Conservation (phyloP, 2,888 invertebrate genomes). For the Masnerella sp. region DNA sequence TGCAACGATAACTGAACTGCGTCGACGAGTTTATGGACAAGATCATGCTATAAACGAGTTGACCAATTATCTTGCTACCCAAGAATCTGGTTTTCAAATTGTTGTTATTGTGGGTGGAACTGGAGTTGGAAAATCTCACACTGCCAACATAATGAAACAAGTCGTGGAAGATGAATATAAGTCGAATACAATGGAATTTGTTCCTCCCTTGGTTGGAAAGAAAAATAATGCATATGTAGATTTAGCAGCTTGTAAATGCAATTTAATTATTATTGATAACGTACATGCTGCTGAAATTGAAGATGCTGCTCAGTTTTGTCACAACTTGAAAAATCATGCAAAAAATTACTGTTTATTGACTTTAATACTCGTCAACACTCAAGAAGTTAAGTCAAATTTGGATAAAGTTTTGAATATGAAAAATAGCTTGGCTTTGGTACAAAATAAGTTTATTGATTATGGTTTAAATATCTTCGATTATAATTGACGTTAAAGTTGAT, state of each 20-base stretch:
- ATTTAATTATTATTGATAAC: slow-evolving; percentile 72
- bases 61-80: slow-evolving; percentile 47
- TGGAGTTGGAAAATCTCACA: slow-evolving; percentile 74
- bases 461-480: no score
- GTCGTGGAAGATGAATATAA: slow-evolving; percentile 60
- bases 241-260: slow-evolving; percentile 65
- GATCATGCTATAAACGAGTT: slow-evolving; percentile 63
- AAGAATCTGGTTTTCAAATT: slow-evolving; percentile 63
- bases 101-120: slow-evolving; percentile 70
- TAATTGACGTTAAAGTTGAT: no score
- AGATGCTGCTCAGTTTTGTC: slow-evolving; percentile 61
- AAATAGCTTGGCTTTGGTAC: slow-evolving; percentile 56
- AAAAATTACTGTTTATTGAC: slow-evolving; percentile 64
- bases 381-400: slow-evolving; percentile 61
- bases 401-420: slow-evolving; percentile 61
- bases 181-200: slow-evolving; percentile 65
- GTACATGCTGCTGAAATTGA: slow-evolving; percentile 66
- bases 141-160: slow-evolving; percentile 68
- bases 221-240: slow-evolving; percentile 49
- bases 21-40: slow-evolving; percentile 68
- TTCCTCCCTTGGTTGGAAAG: slow-evolving; percentile 59
- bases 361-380: slow-evolving; percentile 69
- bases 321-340: slow-evolving; percentile 49
- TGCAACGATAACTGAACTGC: slow-evolving; percentile 63
- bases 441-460: no score